These are phyloP conservation scores for Drosophila kuntzei DNA, from an alignment of 2,888 invertebrate genomes.

Conservation along the genomic window DNA sequence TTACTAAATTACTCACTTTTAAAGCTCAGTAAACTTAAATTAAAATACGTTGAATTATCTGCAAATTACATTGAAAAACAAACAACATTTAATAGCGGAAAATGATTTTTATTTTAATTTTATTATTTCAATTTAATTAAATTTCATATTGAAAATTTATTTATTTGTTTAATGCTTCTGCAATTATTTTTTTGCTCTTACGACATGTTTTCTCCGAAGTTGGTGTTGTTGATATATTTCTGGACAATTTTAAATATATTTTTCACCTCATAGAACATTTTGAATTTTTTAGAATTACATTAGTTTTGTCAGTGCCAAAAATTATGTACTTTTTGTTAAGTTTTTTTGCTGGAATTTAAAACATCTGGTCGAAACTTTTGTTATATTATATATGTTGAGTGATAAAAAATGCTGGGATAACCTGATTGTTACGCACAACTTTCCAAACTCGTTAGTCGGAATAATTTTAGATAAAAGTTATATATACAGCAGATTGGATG, in stretches of 20 bases:
- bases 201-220: neutral
- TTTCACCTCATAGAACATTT: slow-evolving; percentile 5
- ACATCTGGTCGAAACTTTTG: neutral
- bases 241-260: slow-evolving; percentile 1
- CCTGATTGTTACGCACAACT: neutral
- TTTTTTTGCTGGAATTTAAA: neutral
- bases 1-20: too few species aligned
- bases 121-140: neutral
- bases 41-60: neutral
- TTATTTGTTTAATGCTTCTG: neutral
- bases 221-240: neutral
- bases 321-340: neutral
- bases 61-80: neutral
- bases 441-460: neutral
- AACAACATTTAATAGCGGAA: neutral
- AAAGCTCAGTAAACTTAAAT: neutral
- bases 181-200: neutral
- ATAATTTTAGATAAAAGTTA: neutral
- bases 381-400: neutral
- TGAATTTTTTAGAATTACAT: neutral
- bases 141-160: neutral
- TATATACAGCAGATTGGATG: neutral
- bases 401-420: neutral
- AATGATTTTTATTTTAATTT: neutral
- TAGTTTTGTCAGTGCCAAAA: neutral